Conservation (phyloP, 2,113 vertebrate species). For the Myrmecophaga tridactyla region DNA sequence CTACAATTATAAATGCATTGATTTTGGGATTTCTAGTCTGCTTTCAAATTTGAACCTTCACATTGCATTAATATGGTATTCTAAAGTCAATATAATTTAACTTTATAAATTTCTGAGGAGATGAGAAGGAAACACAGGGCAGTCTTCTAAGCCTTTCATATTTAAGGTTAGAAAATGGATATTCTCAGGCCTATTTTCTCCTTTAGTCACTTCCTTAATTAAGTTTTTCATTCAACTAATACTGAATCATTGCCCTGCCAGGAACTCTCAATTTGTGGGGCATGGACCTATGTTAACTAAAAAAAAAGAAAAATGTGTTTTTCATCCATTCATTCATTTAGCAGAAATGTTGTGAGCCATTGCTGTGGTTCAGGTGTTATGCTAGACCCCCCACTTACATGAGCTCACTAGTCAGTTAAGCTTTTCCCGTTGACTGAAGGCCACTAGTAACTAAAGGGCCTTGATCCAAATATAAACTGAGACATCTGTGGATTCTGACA, state of each 20-base stretch:
- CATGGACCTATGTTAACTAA: neutral
- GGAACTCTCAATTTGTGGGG: neutral
- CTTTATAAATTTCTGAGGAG: conserved; percentile 52
- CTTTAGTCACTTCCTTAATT: conserved; percentile 16
- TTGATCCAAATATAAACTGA: neutral
- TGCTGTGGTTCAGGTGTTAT: neutral
- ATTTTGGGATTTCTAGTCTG: conserved; percentile 26
- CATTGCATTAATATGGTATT: conserved; percentile 34
- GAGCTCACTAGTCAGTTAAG: neutral
- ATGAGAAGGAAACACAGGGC: neutral
- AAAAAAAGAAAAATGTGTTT: neutral
- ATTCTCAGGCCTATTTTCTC: conserved; percentile 38
- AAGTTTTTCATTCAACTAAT: conserved; percentile 4
- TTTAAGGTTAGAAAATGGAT: neutral
- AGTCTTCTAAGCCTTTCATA: neutral
- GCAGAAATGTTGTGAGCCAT: neutral
- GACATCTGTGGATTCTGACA: neutral
- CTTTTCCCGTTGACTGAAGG: neutral
- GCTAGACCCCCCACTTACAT: neutral
- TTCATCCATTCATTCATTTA: neutral
- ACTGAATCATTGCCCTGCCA: neutral
- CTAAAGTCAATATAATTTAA: conserved; percentile 64
- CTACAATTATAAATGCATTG: neutral
- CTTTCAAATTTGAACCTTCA: conserved; percentile 44
- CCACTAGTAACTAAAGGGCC: neutral